Evolutionary conservation across 2,113 vertebrate species (phyloP), one percentile per base, ranked within the genome.

Genomic region (Ophthalmotilapia sp.): DNA sequence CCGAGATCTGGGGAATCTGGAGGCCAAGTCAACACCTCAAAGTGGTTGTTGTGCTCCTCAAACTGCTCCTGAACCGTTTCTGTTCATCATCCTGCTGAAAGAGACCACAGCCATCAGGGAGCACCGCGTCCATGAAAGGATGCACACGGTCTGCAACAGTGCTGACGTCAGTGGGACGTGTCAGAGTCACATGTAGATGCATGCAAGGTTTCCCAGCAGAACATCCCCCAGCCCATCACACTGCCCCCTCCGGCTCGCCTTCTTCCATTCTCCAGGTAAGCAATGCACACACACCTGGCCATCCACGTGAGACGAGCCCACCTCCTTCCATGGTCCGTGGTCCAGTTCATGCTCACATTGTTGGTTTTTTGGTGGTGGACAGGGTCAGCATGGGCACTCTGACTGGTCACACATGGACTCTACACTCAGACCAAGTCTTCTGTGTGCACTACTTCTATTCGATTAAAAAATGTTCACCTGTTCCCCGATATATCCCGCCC

Each of bases 1-100:
- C 5, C 0, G 19, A 21, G 51, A 53, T 21, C 51, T 0, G 19
- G 51, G 19, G 51, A 21, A 0, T n/a, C 19, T 21, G 51, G 51
- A 21, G 51, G 51, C 51, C 53, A 23, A 23, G 11, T 0, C 53
- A 23, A 23, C 21, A 13, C 0, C 54, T 56, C 54, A 26, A 14
- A 56, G 0, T 26, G 3, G 21, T 56, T 56, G 54, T 26, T 56
- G 54, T 26, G 21, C 21, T 7, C 21, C 53, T 54, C 53, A 21
- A 54, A 54, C 53, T 11, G 51, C 3, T 54, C 53, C 53, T 55
- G 11, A 55, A 55, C 10, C 10, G 0, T 54, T 54, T 54, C 51
- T 4, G n/a, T 54, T 3, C n/a, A 21, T 54, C 10, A 0, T 1
- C 51, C 51, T 54, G n/a, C 51, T 53, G 51, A 55, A 10, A 54